Evolutionary conservation across 2,888 invertebrate genomes (phyloP), one percentile per base, ranked within the genome.

Genomic region (Orchesella flavescens): DNA sequence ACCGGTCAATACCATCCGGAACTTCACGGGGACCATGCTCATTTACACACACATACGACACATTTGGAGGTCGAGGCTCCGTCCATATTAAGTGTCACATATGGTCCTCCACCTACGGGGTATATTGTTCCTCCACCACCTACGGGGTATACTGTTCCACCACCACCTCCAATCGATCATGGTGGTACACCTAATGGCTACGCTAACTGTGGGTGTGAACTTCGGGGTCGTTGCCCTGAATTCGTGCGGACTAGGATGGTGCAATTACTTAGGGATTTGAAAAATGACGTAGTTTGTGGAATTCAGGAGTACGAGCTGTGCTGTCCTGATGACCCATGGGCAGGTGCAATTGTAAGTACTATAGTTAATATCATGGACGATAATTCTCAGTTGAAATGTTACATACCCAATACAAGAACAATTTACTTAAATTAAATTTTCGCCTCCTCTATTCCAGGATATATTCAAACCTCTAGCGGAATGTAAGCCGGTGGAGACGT

Each of bases 371-470:
- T n/a, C n/a, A n/a, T n/a, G n/a, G n/a, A n/a, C n/a, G n/a, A n/a
- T n/a, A n/a, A n/a, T n/a, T n/a, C n/a, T n/a, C n/a, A n/a, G n/a
- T n/a, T n/a, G n/a, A n/a, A n/a, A n/a, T n/a, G n/a, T n/a, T n/a
- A n/a, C n/a, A n/a, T n/a, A n/a, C n/a, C n/a, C n/a, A n/a, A n/a
- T n/a, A n/a, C n/a, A n/a, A n/a, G n/a, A n/a, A n/a, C n/a, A n/a
- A n/a, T n/a, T n/a, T n/a, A n/a, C n/a, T n/a, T n/a, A n/a, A n/a
- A n/a, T n/a, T n/a, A n/a, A n/a, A n/a, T n/a, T n/a, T n/a, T n/a
- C n/a, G n/a, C n/a, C n/a, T n/a, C n/a, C n/a, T n/a, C n/a, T 63
- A n/a, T 79, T 84, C 0, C 73, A 88, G 88, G 88, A 88, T 74
- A 24, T 17, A 0, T 86, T 78, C 68, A 83, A 68, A 19, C 68